Conservation (phyloP, 2,797 vertebrate species). For the Ceyx erithaca region DNA sequence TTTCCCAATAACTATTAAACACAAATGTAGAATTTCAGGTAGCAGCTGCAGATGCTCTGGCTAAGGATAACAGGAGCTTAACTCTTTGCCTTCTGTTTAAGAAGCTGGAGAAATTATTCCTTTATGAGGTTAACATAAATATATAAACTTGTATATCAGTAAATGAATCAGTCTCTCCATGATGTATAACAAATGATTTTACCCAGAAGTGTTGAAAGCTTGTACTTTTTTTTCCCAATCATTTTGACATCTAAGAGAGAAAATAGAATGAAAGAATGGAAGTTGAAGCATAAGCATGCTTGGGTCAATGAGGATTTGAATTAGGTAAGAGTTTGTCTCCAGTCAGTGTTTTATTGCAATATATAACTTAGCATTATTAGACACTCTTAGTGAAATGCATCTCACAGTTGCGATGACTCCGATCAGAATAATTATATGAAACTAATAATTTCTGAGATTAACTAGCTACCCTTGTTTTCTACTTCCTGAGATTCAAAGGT, state of each 20-base stretch:
- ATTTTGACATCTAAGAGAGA: neutral
- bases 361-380: neutral
- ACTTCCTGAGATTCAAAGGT: neutral
- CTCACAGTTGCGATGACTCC: neutral
- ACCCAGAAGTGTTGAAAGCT: neutral
- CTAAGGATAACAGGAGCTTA: neutral
- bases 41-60: neutral
- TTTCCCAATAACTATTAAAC: neutral
- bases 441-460: neutral
- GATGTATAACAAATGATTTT: neutral
- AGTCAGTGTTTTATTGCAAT: neutral
- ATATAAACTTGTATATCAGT: neutral
- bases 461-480: neutral
- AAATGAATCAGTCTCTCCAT: neutral
- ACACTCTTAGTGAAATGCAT: neutral
- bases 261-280: neutral
- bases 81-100: neutral
- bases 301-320: neutral
- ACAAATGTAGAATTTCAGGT: neutral
- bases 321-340: neutral
- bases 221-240: neutral
- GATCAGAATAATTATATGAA: neutral
- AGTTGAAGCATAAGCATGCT: neutral
- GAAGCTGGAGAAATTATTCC: neutral
- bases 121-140: neutral